Conservation (phyloP, 2,797 vertebrate genomes). For the Podargus strigoides region DNA sequence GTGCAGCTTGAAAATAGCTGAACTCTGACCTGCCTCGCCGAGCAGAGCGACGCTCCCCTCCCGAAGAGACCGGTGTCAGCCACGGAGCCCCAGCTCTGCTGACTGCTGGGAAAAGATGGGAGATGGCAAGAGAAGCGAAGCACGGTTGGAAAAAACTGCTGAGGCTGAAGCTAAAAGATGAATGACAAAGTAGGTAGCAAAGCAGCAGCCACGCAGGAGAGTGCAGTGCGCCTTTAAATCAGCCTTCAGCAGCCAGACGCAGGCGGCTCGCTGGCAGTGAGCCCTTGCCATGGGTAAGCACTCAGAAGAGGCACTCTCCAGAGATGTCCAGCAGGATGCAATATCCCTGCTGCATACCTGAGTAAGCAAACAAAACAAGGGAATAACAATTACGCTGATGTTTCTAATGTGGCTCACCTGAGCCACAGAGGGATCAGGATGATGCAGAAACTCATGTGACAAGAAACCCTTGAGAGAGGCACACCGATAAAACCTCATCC, state of each 20-base stretch:
- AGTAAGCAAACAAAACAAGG: neutral
- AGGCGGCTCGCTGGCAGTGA: neutral
- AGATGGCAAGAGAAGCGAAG: neutral
- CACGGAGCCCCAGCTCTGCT: accelerated
- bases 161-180: neutral
- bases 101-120: neutral
- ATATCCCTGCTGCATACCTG: accelerated
- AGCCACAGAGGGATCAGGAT: neutral
- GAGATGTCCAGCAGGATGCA: neutral
- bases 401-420: accelerated
- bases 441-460: neutral
- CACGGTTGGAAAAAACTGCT: neutral
- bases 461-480: neutral
- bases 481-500: neutral
- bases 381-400: neutral
- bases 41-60: neutral
- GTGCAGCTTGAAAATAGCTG: neutral
- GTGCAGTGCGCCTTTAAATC: neutral
- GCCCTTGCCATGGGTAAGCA: neutral
- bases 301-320: neutral
- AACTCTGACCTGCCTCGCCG: neutral
- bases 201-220: neutral
- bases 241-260: neutral
- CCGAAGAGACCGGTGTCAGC: accelerated
- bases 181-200: neutral